These are phyloP conservation scores for Daptonema setosum DNA, from an alignment of 2,888 invertebrate species.

Conservation along the genomic window DNA sequence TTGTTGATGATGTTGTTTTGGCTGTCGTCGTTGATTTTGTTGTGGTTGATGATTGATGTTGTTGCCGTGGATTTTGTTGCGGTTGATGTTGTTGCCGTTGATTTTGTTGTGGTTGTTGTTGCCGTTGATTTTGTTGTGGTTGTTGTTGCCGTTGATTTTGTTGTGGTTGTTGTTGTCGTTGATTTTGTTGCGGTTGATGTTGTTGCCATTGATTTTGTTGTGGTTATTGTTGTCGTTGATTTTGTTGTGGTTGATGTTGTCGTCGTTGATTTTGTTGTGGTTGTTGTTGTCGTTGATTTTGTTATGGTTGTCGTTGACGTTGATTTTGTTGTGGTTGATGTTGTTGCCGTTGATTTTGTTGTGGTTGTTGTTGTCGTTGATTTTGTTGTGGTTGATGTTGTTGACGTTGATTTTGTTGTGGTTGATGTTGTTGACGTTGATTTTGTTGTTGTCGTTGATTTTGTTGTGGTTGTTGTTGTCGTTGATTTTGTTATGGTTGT, in stretches of 20 bases:
- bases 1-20: neutral
- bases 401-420: neutral
- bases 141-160: neutral
- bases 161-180: neutral
- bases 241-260: neutral
- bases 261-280: neutral
- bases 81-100: neutral
- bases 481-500: neutral
- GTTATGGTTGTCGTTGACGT: neutral
- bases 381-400: neutral
- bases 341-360: neutral
- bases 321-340: neutral
- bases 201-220: neutral
- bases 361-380: neutral
- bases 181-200: neutral
- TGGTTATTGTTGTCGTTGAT: neutral
- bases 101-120: neutral
- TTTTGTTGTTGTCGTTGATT: neutral
- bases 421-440: neutral
- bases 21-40: neutral
- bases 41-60: neutral
- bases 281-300: neutral
- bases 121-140: neutral
- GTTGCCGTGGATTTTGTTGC: neutral
- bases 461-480: neutral